Evolutionary conservation across 2,888 invertebrate species (phyloP).

Genomic region (Argyra leucocephala): DNA sequence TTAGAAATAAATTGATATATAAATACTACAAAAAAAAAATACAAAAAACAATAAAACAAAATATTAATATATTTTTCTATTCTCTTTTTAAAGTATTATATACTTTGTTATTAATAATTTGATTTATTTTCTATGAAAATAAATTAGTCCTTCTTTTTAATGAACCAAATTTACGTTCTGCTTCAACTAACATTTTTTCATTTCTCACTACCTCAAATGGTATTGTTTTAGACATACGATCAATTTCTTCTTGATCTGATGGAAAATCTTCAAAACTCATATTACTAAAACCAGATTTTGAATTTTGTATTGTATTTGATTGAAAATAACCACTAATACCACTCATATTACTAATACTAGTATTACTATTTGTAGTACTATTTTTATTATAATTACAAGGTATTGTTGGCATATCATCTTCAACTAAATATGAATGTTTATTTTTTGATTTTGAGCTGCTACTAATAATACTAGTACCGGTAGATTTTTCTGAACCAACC

Average conservation of each 20-base stretch:
- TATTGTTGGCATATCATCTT: constrained; percentile 16
- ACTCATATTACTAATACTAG: constrained; percentile 14
- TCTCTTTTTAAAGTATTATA: neutral
- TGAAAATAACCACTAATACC: constrained; percentile 32
- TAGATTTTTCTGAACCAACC: constrained; percentile 28
- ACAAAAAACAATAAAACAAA: neutral
- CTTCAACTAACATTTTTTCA: constrained; percentile 44
- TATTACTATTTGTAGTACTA: constrained; percentile 19
- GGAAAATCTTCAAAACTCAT: constrained; percentile 69
- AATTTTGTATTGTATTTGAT: constrained; percentile 41
- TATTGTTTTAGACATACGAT: constrained; percentile 42
- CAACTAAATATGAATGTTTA: constrained; percentile 20
- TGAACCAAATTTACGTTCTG: constrained; percentile 45
- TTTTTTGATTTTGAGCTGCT: constrained; percentile 32
- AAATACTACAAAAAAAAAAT: no score
- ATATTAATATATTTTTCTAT: neutral
- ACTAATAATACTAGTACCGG: constrained; percentile 29
- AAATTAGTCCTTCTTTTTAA: constrained; percentile 47
- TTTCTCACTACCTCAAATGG: constrained; percentile 57
- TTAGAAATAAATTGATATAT: constrained; percentile 2
- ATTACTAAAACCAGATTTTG: constrained; percentile 56
- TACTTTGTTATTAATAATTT: constrained; percentile 27
- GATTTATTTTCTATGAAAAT: constrained; percentile 44
- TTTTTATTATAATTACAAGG: constrained; percentile 21
- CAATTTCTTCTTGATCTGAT: constrained; percentile 52